A percentile compares a stretch with the other conserved stretches of the same genome.
Conservation (phyloP, 2,888 invertebrate species). For the Rhagophthalmus giganteus region DNA sequence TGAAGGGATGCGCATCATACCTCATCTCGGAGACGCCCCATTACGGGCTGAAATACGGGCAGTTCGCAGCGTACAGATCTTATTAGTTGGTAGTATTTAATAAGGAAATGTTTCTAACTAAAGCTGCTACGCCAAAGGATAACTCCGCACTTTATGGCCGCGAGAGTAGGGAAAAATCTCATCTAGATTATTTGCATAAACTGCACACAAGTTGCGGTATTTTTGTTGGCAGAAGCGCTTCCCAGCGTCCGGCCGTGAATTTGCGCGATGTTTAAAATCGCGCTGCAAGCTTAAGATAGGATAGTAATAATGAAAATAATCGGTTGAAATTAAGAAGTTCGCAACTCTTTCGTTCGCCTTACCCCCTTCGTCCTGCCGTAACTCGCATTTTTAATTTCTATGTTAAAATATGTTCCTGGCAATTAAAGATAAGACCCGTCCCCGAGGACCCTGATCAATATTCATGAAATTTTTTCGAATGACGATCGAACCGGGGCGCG, state of each 20-base stretch:
- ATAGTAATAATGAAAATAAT: conserved; percentile 55
- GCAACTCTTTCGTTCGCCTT: conserved; percentile 45
- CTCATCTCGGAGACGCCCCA: conserved; percentile 34
- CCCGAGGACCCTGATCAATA: conserved; percentile 28
- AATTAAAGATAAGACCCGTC: conserved; percentile 44
- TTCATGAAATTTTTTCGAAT: conserved; percentile 7
- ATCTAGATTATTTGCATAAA: conserved; percentile 59
- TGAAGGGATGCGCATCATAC: conserved; percentile 35
- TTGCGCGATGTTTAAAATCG: conserved; percentile 40
- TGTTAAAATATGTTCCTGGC: conserved; percentile 47
- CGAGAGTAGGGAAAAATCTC: conserved; percentile 55
- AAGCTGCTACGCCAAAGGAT: conserved; percentile 47
- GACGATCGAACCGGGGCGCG: not conserved
- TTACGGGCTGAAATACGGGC: conserved; percentile 34
- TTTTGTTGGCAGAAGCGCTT: conserved; percentile 40
- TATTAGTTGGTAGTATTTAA: conserved; percentile 55
- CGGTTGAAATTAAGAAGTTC: conserved; percentile 56
- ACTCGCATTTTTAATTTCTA: conserved; percentile 34
- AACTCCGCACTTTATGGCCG: conserved; percentile 53
- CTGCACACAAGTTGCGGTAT: conserved; percentile 51
- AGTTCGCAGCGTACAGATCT: conserved; percentile 43
- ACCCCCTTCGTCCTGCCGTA: conserved; percentile 22
- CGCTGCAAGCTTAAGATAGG: conserved; percentile 53
- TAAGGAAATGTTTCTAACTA: conserved; percentile 56
- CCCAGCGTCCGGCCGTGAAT: conserved; percentile 43